phyloP scores from a whole-genome alignment of 2,888 invertebrate species.

The Macrosiphum euphorbiae region DNA sequence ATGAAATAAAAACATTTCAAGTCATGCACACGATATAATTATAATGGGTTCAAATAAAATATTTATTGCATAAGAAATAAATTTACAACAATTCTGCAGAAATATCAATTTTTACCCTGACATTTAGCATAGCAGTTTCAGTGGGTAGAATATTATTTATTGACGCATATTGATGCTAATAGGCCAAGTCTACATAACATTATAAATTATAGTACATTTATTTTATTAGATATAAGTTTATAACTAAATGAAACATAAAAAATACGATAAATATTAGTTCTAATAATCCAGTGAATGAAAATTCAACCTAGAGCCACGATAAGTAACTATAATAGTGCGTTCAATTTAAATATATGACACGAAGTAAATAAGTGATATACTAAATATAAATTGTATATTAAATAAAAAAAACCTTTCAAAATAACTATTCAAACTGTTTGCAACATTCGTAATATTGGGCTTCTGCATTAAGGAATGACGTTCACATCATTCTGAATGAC shows the following conservation, averaged over 20 bases:
- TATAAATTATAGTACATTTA: slow-evolving; percentile 1
- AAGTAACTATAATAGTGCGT: not conserved
- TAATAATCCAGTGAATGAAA: not conserved
- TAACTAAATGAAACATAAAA: not conserved
- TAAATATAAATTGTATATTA: slow-evolving; percentile 8
- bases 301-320: not conserved
- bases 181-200: not conserved
- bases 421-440: slow-evolving; percentile 46
- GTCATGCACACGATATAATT: not conserved
- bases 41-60: not conserved
- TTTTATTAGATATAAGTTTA: not conserved
- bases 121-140: not conserved
- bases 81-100: not conserved
- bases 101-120: slow-evolving; percentile 18
- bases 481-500: slow-evolving; percentile 57
- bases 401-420: slow-evolving; percentile 52
- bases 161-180: not conserved
- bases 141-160: slow-evolving; percentile 9
- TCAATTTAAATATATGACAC: not conserved
- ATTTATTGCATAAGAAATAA: not conserved
- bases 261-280: not conserved
- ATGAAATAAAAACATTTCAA: not conserved
- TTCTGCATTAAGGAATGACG: slow-evolving; percentile 59
- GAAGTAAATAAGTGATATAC: not conserved
- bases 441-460: slow-evolving; percentile 62